Percentiles rank a stretch among this genome's conserved stretches.
These are phyloP conservation scores for Aporrectodea caliginosa DNA, from an alignment of 1,140 invertebrate genomes.

Conservation along the genomic window DNA sequence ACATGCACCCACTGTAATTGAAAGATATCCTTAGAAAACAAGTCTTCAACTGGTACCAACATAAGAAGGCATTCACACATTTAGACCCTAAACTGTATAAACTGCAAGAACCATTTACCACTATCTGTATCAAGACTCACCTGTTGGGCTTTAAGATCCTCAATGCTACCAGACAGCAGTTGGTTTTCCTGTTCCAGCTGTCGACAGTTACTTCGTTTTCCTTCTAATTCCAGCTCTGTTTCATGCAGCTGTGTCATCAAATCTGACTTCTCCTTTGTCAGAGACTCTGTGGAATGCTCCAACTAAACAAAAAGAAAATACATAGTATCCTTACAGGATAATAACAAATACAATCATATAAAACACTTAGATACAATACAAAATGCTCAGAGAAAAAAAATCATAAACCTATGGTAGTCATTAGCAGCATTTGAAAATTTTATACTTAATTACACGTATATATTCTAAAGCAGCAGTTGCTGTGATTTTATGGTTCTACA, in stretches of 20 bases:
- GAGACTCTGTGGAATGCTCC: not conserved
- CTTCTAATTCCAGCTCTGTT: not conserved
- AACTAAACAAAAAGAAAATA: too few species aligned
- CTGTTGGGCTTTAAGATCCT: not conserved
- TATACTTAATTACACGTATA: too few species aligned
- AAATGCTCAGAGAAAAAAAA: too few species aligned
- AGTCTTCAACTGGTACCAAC: not conserved
- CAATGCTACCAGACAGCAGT: not conserved
- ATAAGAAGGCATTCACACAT: not conserved
- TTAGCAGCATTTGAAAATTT: too few species aligned
- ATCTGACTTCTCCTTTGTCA: not conserved
- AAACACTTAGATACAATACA: too few species aligned
- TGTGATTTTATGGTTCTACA: too few species aligned
- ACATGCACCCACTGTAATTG: too few species aligned
- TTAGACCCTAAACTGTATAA: not conserved
- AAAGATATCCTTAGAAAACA: not conserved
- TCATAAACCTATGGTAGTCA: too few species aligned
- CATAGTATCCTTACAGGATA: too few species aligned
- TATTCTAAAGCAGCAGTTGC: too few species aligned
- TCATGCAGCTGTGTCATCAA: not conserved
- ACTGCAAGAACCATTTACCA: not conserved
- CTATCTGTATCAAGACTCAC: not conserved
- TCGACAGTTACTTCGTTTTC: not conserved
- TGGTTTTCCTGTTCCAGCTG: not conserved
- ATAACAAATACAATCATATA: too few species aligned